Conservation (phyloP, 2,888 invertebrate species). For the Epistrophe grossulariae region DNA sequence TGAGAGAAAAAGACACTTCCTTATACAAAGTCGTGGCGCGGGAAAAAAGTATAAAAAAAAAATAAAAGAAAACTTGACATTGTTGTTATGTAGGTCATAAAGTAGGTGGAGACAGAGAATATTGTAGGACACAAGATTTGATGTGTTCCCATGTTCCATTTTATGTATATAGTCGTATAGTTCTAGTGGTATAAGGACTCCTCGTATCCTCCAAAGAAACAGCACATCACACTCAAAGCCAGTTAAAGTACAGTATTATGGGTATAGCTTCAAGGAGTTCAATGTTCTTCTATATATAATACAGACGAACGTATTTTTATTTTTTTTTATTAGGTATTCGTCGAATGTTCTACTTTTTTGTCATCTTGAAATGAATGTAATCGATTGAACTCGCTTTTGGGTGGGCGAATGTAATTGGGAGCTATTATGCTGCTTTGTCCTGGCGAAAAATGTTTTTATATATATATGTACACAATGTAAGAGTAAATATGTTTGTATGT, state of each 20-base stretch:
- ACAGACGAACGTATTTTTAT: neutral
- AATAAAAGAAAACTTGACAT: slow-evolving; percentile 63
- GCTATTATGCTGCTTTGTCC: slow-evolving; percentile 14
- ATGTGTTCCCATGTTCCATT: slow-evolving; percentile 43
- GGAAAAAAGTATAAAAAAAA: slow-evolving; percentile 28
- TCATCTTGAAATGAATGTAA: slow-evolving; percentile 64
- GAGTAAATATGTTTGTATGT: neutral
- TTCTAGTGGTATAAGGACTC: neutral
- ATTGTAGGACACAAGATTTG: slow-evolving; percentile 45
- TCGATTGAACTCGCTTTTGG: slow-evolving; percentile 56
- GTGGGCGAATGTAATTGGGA: slow-evolving; percentile 9
- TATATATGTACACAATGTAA: no score
- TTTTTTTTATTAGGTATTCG: neutral
- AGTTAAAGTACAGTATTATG: neutral
- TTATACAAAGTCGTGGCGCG: slow-evolving; percentile 7
- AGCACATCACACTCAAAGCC: slow-evolving; percentile 14
- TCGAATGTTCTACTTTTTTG: slow-evolving; percentile 46
- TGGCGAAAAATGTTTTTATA: neutral
- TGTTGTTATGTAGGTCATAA: slow-evolving; percentile 73
- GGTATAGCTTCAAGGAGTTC: slow-evolving; percentile 16
- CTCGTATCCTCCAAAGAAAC: neutral
- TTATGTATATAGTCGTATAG: neutral
- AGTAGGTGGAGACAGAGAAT: slow-evolving; percentile 55
- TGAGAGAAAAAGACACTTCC: slow-evolving; percentile 10
- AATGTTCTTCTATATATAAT: slow-evolving; percentile 14